Evolutionary conservation across 2,797 vertebrate species (phyloP).

Genomic region (Spea hammondii): DNA sequence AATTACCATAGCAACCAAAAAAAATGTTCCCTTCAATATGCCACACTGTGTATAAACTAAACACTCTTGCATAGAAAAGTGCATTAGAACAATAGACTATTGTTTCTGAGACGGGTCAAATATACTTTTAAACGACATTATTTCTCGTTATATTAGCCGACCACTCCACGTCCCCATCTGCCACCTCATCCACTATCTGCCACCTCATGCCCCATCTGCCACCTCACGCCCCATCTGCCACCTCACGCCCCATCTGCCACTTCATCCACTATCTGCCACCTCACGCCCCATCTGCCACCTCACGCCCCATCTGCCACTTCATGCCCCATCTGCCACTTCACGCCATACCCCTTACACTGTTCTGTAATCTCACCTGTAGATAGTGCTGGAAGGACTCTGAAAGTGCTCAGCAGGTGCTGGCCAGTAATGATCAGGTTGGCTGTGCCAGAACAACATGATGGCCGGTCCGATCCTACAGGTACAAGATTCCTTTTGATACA

Average conservation of each 20-base stretch:
- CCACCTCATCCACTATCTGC: neutral
- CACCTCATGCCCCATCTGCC: neutral
- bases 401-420: conserved; percentile 53
- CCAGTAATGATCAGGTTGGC: conserved; percentile 58
- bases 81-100: too few species aligned
- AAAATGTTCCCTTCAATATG: too few species aligned
- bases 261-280: neutral
- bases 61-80: too few species aligned
- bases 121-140: too few species aligned
- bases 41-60: too few species aligned
- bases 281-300: neutral
- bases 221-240: neutral
- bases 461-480: neutral
- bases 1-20: too few species aligned
- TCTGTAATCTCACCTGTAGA: conserved; percentile 54
- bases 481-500: neutral
- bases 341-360: neutral
- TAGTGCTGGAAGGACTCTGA: conserved; percentile 30
- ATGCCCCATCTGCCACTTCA: neutral
- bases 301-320: neutral
- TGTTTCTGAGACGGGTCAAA: too few species aligned
- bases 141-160: too few species aligned
- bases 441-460: conserved; percentile 62
- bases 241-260: neutral
- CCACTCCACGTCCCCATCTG: too few species aligned